A percentile compares a stretch with the other conserved stretches of the same genome.
These are phyloP conservation scores for Diplolepis rosae DNA, from an alignment of 2,888 invertebrate genomes.

Conservation along the genomic window DNA sequence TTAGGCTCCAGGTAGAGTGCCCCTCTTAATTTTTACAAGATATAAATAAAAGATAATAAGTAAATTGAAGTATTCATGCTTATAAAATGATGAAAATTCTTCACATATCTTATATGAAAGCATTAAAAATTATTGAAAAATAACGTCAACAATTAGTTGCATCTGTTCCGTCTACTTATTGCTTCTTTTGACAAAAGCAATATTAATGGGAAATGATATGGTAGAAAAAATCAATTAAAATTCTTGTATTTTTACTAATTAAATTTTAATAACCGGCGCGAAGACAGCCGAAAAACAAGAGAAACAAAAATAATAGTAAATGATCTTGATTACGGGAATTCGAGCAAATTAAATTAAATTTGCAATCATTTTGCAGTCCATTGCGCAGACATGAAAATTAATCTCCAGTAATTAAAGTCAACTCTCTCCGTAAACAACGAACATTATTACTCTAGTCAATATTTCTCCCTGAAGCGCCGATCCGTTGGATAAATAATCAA, in stretches of 20 bases:
- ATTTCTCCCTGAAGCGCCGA: not conserved
- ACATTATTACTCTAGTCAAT: not conserved
- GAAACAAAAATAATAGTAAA: not conserved
- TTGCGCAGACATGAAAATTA: constrained; percentile 22
- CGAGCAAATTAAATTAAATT: constrained; percentile 20
- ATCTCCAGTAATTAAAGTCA: constrained; percentile 28
- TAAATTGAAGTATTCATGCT: too few species aligned
- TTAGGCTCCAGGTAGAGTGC: too few species aligned
- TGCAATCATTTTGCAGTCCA: constrained; percentile 9
- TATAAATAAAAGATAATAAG: too few species aligned
- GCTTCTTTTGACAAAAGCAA: too few species aligned
- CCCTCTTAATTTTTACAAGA: too few species aligned
- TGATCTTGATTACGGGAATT: not conserved
- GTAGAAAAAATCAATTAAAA: not conserved
- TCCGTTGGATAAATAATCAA: constrained; percentile 1
- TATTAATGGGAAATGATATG: not conserved
- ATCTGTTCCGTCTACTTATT: too few species aligned
- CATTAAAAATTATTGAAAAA: too few species aligned
- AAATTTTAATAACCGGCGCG: not conserved
- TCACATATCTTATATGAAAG: too few species aligned
- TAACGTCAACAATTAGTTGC: too few species aligned
- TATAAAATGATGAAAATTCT: too few species aligned
- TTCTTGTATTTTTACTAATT: not conserved
- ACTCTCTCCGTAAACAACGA: constrained; percentile 8
- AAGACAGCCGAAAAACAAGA: not conserved